Percentiles rank a stretch among this genome's conserved stretches.
Conservation (phyloP, 2,113 vertebrate genomes). For the Chaetops frenatus region DNA sequence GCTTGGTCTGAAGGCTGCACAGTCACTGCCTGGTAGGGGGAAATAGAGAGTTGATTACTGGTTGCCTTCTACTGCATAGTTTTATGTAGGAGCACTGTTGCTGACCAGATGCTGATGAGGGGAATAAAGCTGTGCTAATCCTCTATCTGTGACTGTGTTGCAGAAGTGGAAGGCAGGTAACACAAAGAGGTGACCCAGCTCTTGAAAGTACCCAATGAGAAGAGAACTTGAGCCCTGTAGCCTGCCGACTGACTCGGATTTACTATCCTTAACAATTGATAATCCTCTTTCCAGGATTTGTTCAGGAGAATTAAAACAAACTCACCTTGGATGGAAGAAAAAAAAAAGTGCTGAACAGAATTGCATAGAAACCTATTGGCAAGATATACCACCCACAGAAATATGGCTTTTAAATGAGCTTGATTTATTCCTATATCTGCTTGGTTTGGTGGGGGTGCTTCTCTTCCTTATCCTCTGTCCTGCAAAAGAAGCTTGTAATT, state of each 20-base stretch:
- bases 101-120: not conserved
- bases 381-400: not conserved
- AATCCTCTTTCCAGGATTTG: not conserved
- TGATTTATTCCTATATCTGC: not conserved
- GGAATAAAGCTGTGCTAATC: not conserved
- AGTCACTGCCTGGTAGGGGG: rapidly evolving
- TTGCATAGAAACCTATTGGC: not conserved
- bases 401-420: not conserved
- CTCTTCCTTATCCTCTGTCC: not conserved
- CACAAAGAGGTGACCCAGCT: not conserved
- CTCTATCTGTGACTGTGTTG: not conserved
- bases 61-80: not conserved
- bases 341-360: not conserved
- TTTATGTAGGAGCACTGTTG: not conserved
- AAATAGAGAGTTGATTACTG: not conserved
- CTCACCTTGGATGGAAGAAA: not conserved
- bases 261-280: not conserved
- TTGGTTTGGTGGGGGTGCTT: not conserved
- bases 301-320: not conserved
- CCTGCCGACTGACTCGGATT: not conserved
- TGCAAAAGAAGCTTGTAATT: not conserved
- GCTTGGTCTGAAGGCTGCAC: not conserved
- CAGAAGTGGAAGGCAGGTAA: not conserved
- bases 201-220: not conserved
- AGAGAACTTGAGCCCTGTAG: not conserved